These are phyloP conservation scores for Cinclus mexicanus DNA, from an alignment of 2,113 vertebrate genomes.

Conservation along the genomic window DNA sequence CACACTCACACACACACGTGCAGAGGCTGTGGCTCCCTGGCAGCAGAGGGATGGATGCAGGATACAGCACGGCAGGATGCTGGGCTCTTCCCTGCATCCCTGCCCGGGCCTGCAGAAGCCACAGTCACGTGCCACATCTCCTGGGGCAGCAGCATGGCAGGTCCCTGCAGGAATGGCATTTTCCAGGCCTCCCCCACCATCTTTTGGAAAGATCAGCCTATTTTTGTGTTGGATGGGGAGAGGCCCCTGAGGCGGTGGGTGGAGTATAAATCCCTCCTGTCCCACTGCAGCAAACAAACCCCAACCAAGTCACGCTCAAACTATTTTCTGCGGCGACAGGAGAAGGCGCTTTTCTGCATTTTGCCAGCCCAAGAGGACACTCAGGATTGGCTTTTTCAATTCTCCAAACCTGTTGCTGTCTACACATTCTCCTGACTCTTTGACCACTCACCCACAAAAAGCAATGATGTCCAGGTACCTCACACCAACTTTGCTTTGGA, in stretches of 20 bases:
- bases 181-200: not conserved
- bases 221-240: not conserved
- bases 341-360: not conserved
- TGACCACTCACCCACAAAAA: not conserved
- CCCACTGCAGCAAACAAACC: constrained; percentile 28
- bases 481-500: not conserved
- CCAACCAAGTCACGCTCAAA: constrained; percentile 35
- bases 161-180: constrained; percentile 12
- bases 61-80: accelerated
- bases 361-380: not conserved
- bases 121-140: not conserved
- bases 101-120: not conserved
- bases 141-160: not conserved
- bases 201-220: constrained; percentile 23
- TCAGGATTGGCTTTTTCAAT: not conserved
- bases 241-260: not conserved
- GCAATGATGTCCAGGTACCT: not conserved
- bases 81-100: not conserved
- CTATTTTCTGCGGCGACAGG: constrained; percentile 1
- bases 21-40: not conserved
- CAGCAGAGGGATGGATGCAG: not conserved
- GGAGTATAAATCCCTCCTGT: constrained; percentile 37
- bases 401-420: not conserved
- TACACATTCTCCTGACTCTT: not conserved
- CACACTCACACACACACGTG: not conserved